Percentiles rank a stretch among this genome's conserved stretches.
Conservation (phyloP, 2,113 vertebrate species). For the Oryzias melastigma region DNA sequence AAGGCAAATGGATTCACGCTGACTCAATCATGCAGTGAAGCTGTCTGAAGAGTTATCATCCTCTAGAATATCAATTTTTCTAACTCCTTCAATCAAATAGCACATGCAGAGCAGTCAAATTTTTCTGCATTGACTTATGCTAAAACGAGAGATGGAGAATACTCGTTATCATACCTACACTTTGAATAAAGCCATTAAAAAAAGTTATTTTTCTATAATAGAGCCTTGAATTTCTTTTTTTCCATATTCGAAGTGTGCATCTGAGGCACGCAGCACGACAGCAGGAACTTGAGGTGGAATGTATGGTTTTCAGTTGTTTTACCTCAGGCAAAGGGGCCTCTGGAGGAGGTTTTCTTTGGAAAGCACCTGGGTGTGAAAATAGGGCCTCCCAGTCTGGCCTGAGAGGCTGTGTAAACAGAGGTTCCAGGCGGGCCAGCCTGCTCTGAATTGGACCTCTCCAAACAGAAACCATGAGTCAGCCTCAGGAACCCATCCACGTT, state of each 20-base stretch:
- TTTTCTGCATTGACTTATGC: slow-evolving; percentile 31
- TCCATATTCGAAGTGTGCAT: slow-evolving; percentile 40
- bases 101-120: slow-evolving; percentile 41
- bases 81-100: slow-evolving; percentile 48
- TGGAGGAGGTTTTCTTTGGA: slow-evolving; percentile 76
- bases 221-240: slow-evolving; percentile 15
- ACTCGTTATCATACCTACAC: slow-evolving; percentile 21
- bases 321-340: slow-evolving; percentile 64
- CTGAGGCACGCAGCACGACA: slow-evolving; percentile 38
- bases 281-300: slow-evolving; percentile 52
- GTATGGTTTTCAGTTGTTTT: slow-evolving; percentile 64
- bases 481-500: slow-evolving; percentile 64
- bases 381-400: slow-evolving; percentile 74
- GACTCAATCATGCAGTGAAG: slow-evolving; percentile 61
- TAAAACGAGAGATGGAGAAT: slow-evolving; percentile 46
- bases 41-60: slow-evolving; percentile 56
- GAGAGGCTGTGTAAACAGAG: slow-evolving; percentile 74
- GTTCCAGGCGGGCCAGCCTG: slow-evolving; percentile 52
- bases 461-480: slow-evolving; percentile 78
- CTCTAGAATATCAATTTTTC: slow-evolving; percentile 66
- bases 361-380: slow-evolving; percentile 77
- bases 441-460: slow-evolving; percentile 64
- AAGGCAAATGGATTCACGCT: slow-evolving; percentile 55
- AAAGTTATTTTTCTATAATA: slow-evolving; percentile 34
- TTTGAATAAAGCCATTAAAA: slow-evolving; percentile 26